Evolutionary conservation across 1,140 invertebrate species (phyloP), one percentile per base, ranked within the genome.

Genomic region (Limonius californicus): DNA sequence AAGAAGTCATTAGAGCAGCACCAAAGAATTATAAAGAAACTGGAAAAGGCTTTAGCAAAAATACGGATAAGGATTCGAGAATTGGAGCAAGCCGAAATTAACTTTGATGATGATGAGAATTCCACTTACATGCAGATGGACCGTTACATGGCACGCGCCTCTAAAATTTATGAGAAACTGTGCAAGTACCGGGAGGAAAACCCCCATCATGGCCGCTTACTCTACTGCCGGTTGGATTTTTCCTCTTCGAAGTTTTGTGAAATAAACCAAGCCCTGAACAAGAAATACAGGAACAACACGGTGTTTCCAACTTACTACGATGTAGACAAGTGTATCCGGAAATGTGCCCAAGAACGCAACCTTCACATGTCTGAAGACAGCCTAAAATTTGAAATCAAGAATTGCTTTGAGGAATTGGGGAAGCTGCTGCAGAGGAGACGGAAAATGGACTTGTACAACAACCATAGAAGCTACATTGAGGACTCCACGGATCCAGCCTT

Each of bases 241-340:
- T 70, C 67, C 53, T 75, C 63, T 69, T 79, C 71, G n/a, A 68
- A 63, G 69, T 84, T 76, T 68, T 68, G 74, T 16, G 68, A 76
- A 58, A 79, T 86, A 1, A 83, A 86, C 73, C 72, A 78, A 39
- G 81, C 81, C 0, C 77, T 86, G 2, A 75, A 79, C 59, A 71
- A 80, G 62, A 79, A 82, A 76, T 73, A 78, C 30, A 72, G 78
- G 69, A 74, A 76, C 59, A 72, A 80, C 74, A 57, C 72, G 59
- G 64, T 67, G 21, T 84, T 85, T 67, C 84, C 84, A 1, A 83
- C 83, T 66, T 85, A 82, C 69, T 68, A 70, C n/a, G 84, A 85
- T 68, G 78, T 86, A 18, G 67, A 82, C 12, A 73, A 80, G 8
- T 77, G 78, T 42, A 72, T 85, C 16, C 67, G 69, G 15, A 77